A percentile compares a stretch with the other conserved stretches of the same genome.
Conservation (phyloP, 1,140 invertebrate genomes). For the Coelopa frigida region DNA sequence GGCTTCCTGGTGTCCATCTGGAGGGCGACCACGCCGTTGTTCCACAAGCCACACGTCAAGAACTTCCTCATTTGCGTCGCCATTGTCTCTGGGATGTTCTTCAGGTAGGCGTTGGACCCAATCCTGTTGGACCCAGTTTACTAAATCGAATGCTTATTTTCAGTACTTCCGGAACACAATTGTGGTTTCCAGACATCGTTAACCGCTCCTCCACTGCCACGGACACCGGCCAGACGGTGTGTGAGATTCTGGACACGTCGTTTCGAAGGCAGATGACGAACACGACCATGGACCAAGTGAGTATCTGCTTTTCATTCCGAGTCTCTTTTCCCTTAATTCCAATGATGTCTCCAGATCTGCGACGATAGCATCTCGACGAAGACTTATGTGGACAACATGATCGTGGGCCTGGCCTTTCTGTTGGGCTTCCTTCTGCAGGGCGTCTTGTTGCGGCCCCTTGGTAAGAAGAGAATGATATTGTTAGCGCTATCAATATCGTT, state of each 20-base stretch:
- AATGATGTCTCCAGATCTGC: constrained; percentile 30
- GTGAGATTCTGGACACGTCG: constrained; percentile 25
- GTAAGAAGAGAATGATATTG: constrained; percentile 35
- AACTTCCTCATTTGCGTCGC: constrained; percentile 36
- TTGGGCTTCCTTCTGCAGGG: constrained; percentile 37
- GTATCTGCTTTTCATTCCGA: background rate
- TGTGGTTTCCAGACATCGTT: constrained; percentile 46
- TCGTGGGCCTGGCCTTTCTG: constrained; percentile 38
- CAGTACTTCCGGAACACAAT: constrained; percentile 40
- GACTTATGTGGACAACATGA: constrained; percentile 42
- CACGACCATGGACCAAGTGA: background rate
- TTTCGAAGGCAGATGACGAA: constrained; percentile 7
- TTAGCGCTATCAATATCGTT: constrained; percentile 21
- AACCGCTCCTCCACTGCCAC: constrained; percentile 31
- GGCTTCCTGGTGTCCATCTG: constrained; percentile 30
- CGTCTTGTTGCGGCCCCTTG: constrained; percentile 33
- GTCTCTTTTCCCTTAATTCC: background rate
- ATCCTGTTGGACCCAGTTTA: background rate
- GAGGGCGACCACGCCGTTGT: constrained; percentile 35
- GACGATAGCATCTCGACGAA: constrained; percentile 33
- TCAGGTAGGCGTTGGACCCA: constrained; percentile 22
- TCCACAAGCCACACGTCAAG: constrained; percentile 34
- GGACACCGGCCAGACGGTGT: constrained; percentile 23
- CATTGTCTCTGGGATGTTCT: constrained; percentile 38
- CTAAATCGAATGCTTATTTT: constrained; percentile 4